phyloP scores from a whole-genome alignment of 2,888 invertebrate genomes.

The Axea sp. region DNA sequence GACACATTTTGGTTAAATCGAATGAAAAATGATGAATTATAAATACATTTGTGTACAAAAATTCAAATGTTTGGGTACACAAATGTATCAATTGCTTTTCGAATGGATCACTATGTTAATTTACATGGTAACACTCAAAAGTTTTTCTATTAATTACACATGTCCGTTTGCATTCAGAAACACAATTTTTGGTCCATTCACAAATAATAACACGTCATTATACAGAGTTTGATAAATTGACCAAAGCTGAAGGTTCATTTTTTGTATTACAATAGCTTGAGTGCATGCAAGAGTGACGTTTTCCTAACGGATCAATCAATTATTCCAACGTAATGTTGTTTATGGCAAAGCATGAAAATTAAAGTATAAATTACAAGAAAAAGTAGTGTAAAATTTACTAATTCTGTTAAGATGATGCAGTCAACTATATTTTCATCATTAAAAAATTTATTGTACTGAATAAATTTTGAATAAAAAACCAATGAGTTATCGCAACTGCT shows the following conservation, averaged over 20 bases:
- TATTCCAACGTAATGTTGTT: no score
- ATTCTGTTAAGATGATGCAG: no score
- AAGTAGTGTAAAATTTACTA: no score
- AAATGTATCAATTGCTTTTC: slow-evolving; percentile 8
- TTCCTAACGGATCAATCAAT: slow-evolving; percentile 1
- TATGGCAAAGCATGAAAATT: no score
- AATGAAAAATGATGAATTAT: no score
- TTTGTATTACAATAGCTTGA: slow-evolving; percentile 2
- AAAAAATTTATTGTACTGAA: no score
- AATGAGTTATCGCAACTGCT: no score
- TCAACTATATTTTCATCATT: no score
- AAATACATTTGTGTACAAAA: neutral
- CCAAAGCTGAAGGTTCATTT: neutral
- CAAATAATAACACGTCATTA: slow-evolving; percentile 25
- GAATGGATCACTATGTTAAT: slow-evolving; percentile 9
- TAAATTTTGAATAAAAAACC: no score
- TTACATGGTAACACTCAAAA: neutral
- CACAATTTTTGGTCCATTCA: slow-evolving; percentile 6
- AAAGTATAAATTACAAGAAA: no score
- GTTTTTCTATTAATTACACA: slow-evolving; percentile 14
- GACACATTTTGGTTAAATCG: no score
- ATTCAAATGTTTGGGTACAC: slow-evolving; percentile 1
- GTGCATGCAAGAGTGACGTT: neutral
- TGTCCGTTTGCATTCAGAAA: slow-evolving; percentile 1
- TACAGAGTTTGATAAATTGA: slow-evolving; percentile 5